phyloP scores from a whole-genome alignment of 2,888 invertebrate genomes.

The Junonia oenone region DNA sequence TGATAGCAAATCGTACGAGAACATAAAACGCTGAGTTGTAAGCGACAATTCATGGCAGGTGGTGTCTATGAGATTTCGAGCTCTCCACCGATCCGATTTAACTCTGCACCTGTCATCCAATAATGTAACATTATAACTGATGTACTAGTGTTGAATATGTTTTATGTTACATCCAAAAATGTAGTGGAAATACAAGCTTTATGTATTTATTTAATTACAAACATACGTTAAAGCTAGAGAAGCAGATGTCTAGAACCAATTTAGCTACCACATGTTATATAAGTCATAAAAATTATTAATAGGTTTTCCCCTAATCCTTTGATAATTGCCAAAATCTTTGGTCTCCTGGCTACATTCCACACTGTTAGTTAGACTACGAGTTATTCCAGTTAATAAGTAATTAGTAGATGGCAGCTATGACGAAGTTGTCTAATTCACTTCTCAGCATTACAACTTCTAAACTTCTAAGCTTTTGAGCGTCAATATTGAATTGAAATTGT shows the following conservation, averaged over 20 bases:
- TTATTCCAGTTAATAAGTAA: too few relatives aligned
- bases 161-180: neutral
- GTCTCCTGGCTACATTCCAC: too few relatives aligned
- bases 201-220: too few relatives aligned
- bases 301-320: too few relatives aligned
- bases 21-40: neutral
- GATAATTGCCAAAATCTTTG: too few relatives aligned
- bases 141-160: too few relatives aligned
- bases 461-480: neutral
- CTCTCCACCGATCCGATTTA: slow-evolving; percentile 1
- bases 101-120: slow-evolving; percentile 1
- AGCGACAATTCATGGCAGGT: neutral
- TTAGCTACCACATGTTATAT: too few relatives aligned
- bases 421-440: neutral
- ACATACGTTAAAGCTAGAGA: too few relatives aligned
- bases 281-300: too few relatives aligned
- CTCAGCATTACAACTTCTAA: neutral
- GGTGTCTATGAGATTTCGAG: slow-evolving; percentile 8
- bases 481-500: neutral
- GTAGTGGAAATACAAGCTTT: too few relatives aligned
- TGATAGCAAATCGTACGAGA: neutral
- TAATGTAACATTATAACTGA: neutral
- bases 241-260: too few relatives aligned
- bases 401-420: neutral
- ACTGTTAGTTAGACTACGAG: too few relatives aligned